Conservation (phyloP, 2,113 vertebrate genomes). For the Neofelis nebulosa region DNA sequence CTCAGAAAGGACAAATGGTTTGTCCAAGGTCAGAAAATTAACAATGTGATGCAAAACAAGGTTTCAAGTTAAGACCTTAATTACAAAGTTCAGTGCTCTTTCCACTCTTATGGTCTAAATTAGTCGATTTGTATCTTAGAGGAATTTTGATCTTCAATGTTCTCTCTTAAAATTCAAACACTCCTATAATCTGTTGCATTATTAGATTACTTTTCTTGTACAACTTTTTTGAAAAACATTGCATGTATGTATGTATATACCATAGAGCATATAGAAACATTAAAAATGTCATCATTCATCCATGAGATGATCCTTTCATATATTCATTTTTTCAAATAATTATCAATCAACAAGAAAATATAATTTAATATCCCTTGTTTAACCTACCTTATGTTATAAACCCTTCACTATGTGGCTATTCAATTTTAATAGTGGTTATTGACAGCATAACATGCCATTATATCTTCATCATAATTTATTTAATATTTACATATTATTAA, state of each 20-base stretch:
- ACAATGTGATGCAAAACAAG: background rate
- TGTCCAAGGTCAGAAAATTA: background rate
- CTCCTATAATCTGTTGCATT: background rate
- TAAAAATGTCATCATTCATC: background rate
- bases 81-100: background rate
- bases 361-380: background rate
- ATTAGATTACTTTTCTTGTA: background rate
- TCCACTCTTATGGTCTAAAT: background rate
- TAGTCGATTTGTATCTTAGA: background rate
- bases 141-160: background rate
- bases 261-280: background rate
- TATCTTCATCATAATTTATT: background rate
- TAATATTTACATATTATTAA: background rate
- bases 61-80: background rate
- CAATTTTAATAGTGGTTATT: background rate
- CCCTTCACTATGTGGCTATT: background rate
- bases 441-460: background rate
- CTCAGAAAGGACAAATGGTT: background rate
- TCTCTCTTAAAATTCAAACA: background rate
- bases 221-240: conserved; percentile 24
- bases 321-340: background rate
- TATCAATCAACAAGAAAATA: background rate
- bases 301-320: background rate
- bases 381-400: background rate
- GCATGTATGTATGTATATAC: background rate